Evolutionary conservation across 2,797 vertebrate genomes (phyloP), one percentile per base, ranked within the genome.

Genomic region (Dermochelys coriacea): DNA sequence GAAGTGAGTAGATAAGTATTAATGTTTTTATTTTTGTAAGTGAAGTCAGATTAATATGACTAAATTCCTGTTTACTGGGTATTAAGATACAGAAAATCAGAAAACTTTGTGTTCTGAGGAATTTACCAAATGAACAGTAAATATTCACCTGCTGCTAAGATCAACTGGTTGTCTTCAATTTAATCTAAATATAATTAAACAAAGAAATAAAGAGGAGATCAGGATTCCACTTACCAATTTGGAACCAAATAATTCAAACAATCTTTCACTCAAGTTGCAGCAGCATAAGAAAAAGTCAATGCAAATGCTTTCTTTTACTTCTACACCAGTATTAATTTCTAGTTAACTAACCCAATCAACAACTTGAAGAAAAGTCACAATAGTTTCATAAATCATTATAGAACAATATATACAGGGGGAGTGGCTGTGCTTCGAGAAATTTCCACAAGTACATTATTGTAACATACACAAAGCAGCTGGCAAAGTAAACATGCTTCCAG

Each of bases 111-210:
- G 93, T 92, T 97, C 94, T 37, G 49, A 96, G 94, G 94, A 95
- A 92, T 94, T 55, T 96, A 82, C 91, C 86, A 97, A 96, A 96
- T 77, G 83, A 96, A 84, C 82, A 95, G 93, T 96, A 97, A 97
- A 96, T 97, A 97, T 94, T 97, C 94, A 96, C 91, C 96, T 97
- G 94, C 93, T 96, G 96, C 86, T 96, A 95, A 83, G 82, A 96
- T 96, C 94, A 96, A 91, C 93, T 95, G 94, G 90, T 82, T 94
- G 93, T 68, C 96, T 94, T 88, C 78, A 96, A 94, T 95, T 96
- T 95, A 96, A 96, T 96, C 94, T 95, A 94, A 95, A 34, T 80
- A 93, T 94, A 96, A 96, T 97, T 95, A 91, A 96, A 88, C 71
- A 96, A 97, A 95, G 80, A 91, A 93, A 94, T 90, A 96, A 87